phyloP scores from a whole-genome alignment of 92 coral and sea anemone species.

The Epizoanthus illoricatus region DNA sequence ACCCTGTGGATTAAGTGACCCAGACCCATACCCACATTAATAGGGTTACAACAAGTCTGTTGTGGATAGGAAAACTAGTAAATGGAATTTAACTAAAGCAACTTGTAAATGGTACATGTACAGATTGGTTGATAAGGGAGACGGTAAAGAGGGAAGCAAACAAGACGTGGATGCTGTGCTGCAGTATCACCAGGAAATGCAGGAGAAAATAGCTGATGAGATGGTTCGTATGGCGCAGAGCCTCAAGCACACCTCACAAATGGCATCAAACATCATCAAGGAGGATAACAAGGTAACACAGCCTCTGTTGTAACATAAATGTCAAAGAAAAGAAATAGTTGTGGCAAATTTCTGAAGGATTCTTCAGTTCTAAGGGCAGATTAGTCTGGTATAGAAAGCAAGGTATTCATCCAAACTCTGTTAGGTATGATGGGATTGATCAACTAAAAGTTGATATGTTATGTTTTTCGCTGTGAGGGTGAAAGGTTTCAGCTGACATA shows the following conservation, averaged over 20 bases:
- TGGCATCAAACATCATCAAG: constrained; percentile 85
- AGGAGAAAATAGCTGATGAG: constrained; percentile 96
- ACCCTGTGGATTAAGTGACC: not conserved
- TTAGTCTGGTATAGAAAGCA: too few species aligned
- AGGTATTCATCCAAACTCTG: too few species aligned
- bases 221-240: constrained; percentile 98
- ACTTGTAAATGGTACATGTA: not conserved
- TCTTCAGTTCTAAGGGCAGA: too few species aligned
- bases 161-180: constrained; percentile 86
- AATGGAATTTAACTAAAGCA: not conserved
- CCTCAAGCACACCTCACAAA: constrained; percentile 86
- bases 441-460: too few species aligned
- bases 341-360: too few species aligned
- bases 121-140: constrained; percentile 17
- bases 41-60: not conserved
- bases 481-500: too few species aligned
- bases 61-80: not conserved
- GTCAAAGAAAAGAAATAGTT: too few species aligned
- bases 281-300: constrained; percentile 81
- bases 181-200: constrained; percentile 96
- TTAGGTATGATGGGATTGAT: too few species aligned
- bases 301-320: too few species aligned
- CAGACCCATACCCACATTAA: not conserved
- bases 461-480: too few species aligned
- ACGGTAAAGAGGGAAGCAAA: constrained; percentile 50